Conservation (phyloP, 2,888 invertebrate genomes). For the Galeruca laticollis region DNA sequence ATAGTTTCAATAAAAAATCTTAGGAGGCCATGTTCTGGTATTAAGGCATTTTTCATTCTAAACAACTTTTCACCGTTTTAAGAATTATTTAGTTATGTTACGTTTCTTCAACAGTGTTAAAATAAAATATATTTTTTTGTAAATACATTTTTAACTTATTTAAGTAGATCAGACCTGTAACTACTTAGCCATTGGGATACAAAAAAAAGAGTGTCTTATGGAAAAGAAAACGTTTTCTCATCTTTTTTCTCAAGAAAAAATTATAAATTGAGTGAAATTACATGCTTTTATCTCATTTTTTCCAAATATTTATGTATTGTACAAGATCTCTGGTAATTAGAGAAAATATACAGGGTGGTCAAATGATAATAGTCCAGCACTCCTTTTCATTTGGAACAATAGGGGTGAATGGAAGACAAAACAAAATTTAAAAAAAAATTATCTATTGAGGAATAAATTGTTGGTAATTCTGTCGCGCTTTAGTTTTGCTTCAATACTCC, state of each 20-base stretch:
- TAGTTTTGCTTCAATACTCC: too few relatives aligned
- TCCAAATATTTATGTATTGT: constrained; percentile 6
- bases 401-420: constrained; percentile 12
- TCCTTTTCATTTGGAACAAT: constrained; percentile 8
- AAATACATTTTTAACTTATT: constrained; percentile 16
- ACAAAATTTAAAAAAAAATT: neutral
- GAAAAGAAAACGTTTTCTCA: neutral
- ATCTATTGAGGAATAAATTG: too few relatives aligned
- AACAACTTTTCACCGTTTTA: too few relatives aligned
- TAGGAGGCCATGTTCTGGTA: too few relatives aligned
- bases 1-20: too few relatives aligned
- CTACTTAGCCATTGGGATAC: constrained; percentile 17
- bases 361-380: constrained; percentile 14
- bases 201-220: neutral
- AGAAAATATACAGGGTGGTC: constrained; percentile 18
- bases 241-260: neutral
- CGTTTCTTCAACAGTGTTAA: neutral
- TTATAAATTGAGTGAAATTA: too few relatives aligned
- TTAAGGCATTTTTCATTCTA: too few relatives aligned
- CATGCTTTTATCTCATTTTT: constrained; percentile 5
- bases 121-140: neutral
- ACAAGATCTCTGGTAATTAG: constrained; percentile 16
- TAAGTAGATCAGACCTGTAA: constrained; percentile 13
- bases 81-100: too few relatives aligned
- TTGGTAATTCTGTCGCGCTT: too few relatives aligned